These are phyloP conservation scores for Mustela erminea DNA, from an alignment of 2,797 vertebrate species.

Conservation along the genomic window DNA sequence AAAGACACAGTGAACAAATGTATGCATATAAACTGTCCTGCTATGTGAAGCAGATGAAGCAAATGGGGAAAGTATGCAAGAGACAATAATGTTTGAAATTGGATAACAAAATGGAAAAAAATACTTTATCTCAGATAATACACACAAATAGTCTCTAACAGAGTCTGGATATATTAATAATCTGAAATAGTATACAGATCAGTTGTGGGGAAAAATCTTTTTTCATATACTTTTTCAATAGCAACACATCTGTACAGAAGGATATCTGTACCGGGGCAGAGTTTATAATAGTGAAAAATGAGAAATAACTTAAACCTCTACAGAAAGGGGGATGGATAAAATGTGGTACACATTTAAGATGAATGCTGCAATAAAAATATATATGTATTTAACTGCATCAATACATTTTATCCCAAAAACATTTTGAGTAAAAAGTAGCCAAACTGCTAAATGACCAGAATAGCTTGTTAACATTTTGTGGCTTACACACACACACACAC, in stretches of 20 bases:
- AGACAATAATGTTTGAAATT: not conserved
- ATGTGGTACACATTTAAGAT: not conserved
- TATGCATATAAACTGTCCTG: not conserved
- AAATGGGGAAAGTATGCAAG: not conserved
- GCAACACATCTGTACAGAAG: not conserved
- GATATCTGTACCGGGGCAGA: not conserved
- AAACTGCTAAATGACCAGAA: not conserved
- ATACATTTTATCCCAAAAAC: not conserved
- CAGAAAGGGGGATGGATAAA: not conserved
- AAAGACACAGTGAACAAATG: not conserved
- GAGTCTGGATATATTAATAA: not conserved
- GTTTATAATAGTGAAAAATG: not conserved
- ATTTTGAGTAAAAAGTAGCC: conserved; percentile 32
- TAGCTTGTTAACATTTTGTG: not conserved
- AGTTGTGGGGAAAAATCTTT: not conserved
- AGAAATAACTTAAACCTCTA: not conserved
- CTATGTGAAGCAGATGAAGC: not conserved
- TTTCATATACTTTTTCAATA: not conserved
- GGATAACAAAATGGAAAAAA: not conserved
- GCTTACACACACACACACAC: not conserved
- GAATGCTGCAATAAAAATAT: not conserved
- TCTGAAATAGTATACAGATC: not conserved
- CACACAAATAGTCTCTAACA: not conserved
- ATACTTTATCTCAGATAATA: not conserved
- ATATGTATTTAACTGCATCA: not conserved